phyloP scores from a whole-genome alignment of 2,113 vertebrate genomes.

The Hypanus sabinus region DNA sequence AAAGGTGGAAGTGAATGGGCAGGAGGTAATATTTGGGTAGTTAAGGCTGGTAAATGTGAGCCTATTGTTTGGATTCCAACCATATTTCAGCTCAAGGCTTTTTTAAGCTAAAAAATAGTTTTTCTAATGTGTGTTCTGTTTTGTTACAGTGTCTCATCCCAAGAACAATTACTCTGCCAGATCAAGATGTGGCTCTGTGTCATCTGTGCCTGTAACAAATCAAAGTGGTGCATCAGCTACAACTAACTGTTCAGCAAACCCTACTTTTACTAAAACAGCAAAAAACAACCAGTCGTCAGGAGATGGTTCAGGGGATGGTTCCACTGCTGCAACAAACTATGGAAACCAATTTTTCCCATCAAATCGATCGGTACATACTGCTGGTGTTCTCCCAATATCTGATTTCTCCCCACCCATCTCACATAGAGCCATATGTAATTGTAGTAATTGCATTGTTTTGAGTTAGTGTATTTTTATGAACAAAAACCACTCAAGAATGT shows the following conservation, averaged over 20 bases:
- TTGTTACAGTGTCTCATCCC: constrained; percentile 76
- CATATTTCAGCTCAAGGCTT: not conserved
- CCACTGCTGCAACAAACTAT: not conserved
- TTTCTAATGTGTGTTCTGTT: constrained; percentile 35
- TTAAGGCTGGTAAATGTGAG: too few relatives aligned
- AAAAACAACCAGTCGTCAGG: constrained; percentile 45
- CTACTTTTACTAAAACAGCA: constrained; percentile 44
- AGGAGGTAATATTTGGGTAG: too few relatives aligned
- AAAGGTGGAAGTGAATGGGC: too few relatives aligned
- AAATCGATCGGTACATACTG: constrained; percentile 58
- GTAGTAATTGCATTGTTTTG: not conserved
- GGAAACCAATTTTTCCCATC: constrained; percentile 51
- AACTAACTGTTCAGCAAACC: constrained; percentile 48
- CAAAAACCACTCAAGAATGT: not conserved
- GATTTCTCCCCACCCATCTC: not conserved
- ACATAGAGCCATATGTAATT: not conserved
- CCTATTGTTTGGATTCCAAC: not conserved
- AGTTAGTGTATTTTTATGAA: not conserved
- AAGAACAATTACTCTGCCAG: constrained; percentile 80
- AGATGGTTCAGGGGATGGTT: constrained; percentile 37
- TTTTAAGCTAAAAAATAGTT: not conserved
- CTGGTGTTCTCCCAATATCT: not conserved
- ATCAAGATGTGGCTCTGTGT: constrained; percentile 67
- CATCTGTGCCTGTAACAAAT: constrained; percentile 52
- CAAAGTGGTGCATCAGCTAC: constrained; percentile 41